These are phyloP conservation scores for Calliphora vicina DNA, from an alignment of 1,140 invertebrate genomes.

Conservation along the genomic window DNA sequence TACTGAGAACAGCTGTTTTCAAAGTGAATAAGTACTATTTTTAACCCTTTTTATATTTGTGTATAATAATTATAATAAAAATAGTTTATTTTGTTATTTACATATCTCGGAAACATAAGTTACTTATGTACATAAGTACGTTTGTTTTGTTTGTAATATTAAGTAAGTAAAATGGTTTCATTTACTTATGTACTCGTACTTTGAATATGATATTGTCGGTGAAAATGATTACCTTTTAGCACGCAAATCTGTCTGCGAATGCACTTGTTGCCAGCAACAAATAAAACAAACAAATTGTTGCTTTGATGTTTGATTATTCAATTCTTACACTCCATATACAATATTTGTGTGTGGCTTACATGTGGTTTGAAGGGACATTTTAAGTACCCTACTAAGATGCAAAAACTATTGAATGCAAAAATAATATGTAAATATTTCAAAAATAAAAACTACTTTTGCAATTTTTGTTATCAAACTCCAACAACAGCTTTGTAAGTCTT, in stretches of 20 bases:
- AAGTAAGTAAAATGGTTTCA: not conserved
- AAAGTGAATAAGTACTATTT: not conserved
- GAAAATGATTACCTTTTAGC: slow-evolving; percentile 18
- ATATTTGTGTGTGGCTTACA: too few relatives aligned
- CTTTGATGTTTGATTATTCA: slow-evolving; percentile 12
- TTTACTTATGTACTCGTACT: not conserved
- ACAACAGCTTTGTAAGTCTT: too few relatives aligned
- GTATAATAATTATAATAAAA: not conserved
- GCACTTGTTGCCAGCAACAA: slow-evolving; percentile 1
- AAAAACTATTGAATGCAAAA: too few relatives aligned
- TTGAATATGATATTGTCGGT: too few relatives aligned
- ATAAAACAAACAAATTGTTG: not conserved
- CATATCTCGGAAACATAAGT: not conserved
- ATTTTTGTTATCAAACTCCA: too few relatives aligned
- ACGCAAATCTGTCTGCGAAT: slow-evolving; percentile 18
- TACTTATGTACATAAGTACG: not conserved
- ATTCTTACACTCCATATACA: slow-evolving; percentile 4
- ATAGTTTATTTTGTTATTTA: too few relatives aligned
- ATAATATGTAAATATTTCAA: too few relatives aligned
- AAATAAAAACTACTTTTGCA: too few relatives aligned
- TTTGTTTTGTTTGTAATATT: not conserved
- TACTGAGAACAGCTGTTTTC: not conserved
- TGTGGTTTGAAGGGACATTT: too few relatives aligned
- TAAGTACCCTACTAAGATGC: too few relatives aligned
- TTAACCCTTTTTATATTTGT: not conserved